Percentiles rank a stretch among this genome's conserved stretches.
phyloP scores from a whole-genome alignment of 1,140 invertebrate species.

The Drosophila truncata region DNA sequence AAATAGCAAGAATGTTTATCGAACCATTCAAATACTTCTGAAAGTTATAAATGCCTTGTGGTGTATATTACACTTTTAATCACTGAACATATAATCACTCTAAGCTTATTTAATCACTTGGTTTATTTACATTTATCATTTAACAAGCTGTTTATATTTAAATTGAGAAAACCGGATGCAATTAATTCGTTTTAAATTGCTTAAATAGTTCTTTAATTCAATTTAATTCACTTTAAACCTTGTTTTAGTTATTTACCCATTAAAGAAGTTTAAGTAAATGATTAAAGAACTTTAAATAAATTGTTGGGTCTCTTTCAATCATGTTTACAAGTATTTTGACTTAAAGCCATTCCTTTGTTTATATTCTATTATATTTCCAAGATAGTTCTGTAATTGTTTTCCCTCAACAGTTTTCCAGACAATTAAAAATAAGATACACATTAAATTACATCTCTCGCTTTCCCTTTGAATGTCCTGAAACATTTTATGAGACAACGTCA shows the following conservation, averaged over 20 bases:
- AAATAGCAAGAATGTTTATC: too few relatives aligned
- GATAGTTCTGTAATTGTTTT: background rate
- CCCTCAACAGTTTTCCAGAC: constrained; percentile 11
- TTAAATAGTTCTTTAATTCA: background rate
- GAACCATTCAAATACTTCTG: background rate
- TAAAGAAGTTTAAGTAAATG: background rate
- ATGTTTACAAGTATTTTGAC: background rate
- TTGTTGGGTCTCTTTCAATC: background rate
- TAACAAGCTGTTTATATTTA: constrained; percentile 4
- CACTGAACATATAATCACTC: too few relatives aligned
- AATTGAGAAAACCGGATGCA: background rate
- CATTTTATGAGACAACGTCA: constrained; percentile 19
- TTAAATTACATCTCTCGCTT: constrained; percentile 14
- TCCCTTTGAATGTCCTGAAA: background rate
- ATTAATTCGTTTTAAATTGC: background rate
- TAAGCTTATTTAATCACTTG: background rate
- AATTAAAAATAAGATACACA: constrained; percentile 31
- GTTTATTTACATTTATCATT: constrained; percentile 4
- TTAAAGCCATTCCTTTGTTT: too few relatives aligned
- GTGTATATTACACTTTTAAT: background rate
- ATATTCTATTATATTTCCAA: background rate
- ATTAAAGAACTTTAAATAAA: background rate
- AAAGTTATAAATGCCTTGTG: too few relatives aligned
- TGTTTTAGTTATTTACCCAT: background rate
- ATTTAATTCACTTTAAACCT: background rate